A percentile compares a stretch with the other conserved stretches of the same genome.
phyloP scores from a whole-genome alignment of 2,113 vertebrate genomes.

The Limanda limanda region DNA sequence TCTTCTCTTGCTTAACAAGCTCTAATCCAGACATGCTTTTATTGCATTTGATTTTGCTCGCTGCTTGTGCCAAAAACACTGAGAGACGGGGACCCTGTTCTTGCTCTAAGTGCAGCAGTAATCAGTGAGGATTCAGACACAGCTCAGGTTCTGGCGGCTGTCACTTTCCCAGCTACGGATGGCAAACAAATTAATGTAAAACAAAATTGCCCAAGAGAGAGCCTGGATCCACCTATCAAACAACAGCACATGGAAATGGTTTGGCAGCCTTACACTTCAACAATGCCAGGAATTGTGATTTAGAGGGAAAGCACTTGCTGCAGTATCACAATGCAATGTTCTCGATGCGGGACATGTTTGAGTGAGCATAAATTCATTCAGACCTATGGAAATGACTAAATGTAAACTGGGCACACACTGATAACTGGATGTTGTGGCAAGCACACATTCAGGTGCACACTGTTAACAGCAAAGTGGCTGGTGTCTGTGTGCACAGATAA shows the following conservation, averaged over 20 bases:
- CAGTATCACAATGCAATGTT: constrained; percentile 39
- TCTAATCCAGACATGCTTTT: constrained; percentile 84
- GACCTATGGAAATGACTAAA: constrained; percentile 5
- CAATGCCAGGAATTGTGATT: constrained; percentile 55
- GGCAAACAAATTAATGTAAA: constrained; percentile 45
- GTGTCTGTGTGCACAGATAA: constrained; percentile 28
- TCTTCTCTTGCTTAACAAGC: constrained; percentile 79
- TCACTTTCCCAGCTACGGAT: constrained; percentile 54
- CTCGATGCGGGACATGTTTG: constrained; percentile 30
- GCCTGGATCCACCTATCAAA: constrained; percentile 68
- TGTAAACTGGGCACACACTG: not conserved
- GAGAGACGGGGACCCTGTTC: constrained; percentile 62
- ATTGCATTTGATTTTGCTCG: constrained; percentile 78
- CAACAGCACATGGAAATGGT: constrained; percentile 58
- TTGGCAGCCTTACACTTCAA: constrained; percentile 51
- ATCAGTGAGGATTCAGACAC: constrained; percentile 56
- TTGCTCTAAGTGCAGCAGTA: constrained; percentile 55
- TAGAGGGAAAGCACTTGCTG: constrained; percentile 51
- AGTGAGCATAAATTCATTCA: constrained; percentile 24
- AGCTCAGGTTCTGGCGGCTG: constrained; percentile 46
- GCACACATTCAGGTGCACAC: constrained; percentile 11
- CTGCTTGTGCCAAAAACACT: constrained; percentile 67
- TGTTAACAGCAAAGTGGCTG: constrained; percentile 5
- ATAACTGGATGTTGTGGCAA: constrained; percentile 27
- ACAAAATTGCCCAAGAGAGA: constrained; percentile 29